Base-by-base conservation (phyloP, 1,140 invertebrate species). In the Scaptomyza hsui region DNA sequence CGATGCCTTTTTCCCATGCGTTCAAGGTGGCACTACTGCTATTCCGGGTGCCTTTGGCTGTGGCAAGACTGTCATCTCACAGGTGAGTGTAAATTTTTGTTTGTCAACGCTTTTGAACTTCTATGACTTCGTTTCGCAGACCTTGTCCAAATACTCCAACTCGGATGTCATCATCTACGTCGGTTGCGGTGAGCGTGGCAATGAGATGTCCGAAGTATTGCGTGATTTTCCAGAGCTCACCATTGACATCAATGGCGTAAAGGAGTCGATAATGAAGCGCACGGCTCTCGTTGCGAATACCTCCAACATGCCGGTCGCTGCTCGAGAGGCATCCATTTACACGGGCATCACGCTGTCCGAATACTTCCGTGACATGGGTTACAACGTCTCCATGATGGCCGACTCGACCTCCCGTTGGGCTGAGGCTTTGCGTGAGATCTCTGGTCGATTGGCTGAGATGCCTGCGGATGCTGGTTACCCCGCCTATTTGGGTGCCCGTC, bases 331-430 rank as follows among this genome's bases (percentile, higher is more conserved):
- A 78, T 99, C 98, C 81, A 99, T 99, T 92, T 99, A 99, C 92
- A 99, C 99, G 5, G 89, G 89, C 44, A 99, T 99, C 91, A 99
- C 98, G 0, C 92, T 99, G 1, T 99, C 98, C 16, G 99, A 99
- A 92, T 99, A 99, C 92, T 99, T 99, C 94, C 94, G 96, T 91
- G 98, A 99, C 92, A 99, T 99, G 99, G 99, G 99, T 92, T 99
- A 99, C 94, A 98, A 99, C 92, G 99, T 99, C 24, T 98, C 99
- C 57, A 99, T 99, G 99, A 99, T 99, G 99, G 99, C 99, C 79
- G 99, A 99, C 93, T 99, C 99, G 12, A 99, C 99, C 9, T 99
- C 99, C n/a, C 97, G 99, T 94, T 99, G 99, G 99, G 99, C 99
- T 48, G 99, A 99, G 93, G 99, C 99, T 81, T 94, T 99, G 91